Evolutionary conservation across 2,113 vertebrate species (phyloP).

Genomic region (human (Homo sapiens)): GRCh38 chr20:17190501-17191000

Average conservation of each 20-base stretch:
- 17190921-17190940: background rate
- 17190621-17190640: background rate
- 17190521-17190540: slow-evolving; percentile 6
- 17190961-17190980: background rate
- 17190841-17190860: background rate
- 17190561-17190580: background rate
- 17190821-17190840: background rate
- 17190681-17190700: background rate
- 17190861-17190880: background rate
- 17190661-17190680: background rate
- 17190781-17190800: background rate
- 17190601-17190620: background rate
- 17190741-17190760: slow-evolving; percentile 25
- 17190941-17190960: background rate
- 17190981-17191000: background rate
- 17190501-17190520: slow-evolving; percentile 13
- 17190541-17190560: background rate
- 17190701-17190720: background rate
- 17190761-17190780: background rate
- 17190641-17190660: background rate
- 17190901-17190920: background rate
- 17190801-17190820: background rate
- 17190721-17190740: background rate
- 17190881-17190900: background rate
- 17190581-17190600: background rate